Percentiles rank a stretch among this genome's conserved stretches.
These are phyloP conservation scores for Muscidifurax raptorellus DNA, from an alignment of 1,140 invertebrate species.

Conservation along the genomic window DNA sequence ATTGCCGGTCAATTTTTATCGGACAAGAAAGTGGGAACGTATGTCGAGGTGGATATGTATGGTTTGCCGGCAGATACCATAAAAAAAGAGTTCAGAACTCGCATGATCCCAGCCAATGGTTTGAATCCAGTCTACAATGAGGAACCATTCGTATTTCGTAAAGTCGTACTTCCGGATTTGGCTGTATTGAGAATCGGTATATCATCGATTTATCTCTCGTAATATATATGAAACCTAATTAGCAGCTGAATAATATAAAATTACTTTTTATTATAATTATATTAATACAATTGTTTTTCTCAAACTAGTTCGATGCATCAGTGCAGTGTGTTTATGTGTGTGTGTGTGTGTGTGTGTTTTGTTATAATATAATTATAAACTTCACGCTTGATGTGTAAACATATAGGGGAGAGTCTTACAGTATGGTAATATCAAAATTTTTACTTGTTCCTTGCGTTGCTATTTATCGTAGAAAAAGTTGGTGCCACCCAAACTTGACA, in stretches of 20 bases:
- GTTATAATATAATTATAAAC: background rate
- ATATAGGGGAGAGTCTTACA: no score
- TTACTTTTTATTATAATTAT: no score
- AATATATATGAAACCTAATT: no score
- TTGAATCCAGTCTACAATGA: constrained; percentile 90
- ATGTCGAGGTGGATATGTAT: constrained; percentile 92
- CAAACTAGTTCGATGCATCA: background rate
- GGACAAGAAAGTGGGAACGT: constrained; percentile 78
- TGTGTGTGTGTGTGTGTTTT: no score
- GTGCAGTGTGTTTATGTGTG: no score
- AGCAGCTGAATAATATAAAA: no score
- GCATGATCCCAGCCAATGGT: constrained; percentile 87
- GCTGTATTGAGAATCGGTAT: constrained; percentile 96
- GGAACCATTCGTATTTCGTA: constrained; percentile 89
- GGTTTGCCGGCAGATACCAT: constrained; percentile 90
- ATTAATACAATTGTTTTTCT: no score
- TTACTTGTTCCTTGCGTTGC: no score
- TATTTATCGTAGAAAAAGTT: no score
- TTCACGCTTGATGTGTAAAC: background rate
- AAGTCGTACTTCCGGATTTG: constrained; percentile 96
- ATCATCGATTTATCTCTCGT: no score
- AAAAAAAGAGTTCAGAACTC: constrained; percentile 87
- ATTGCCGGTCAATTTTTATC: constrained; percentile 73
- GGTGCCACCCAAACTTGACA: no score
- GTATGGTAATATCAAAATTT: no score